These are phyloP conservation scores for Dendrolimus kikuchii DNA, from an alignment of 1,140 invertebrate genomes.

Conservation along the genomic window DNA sequence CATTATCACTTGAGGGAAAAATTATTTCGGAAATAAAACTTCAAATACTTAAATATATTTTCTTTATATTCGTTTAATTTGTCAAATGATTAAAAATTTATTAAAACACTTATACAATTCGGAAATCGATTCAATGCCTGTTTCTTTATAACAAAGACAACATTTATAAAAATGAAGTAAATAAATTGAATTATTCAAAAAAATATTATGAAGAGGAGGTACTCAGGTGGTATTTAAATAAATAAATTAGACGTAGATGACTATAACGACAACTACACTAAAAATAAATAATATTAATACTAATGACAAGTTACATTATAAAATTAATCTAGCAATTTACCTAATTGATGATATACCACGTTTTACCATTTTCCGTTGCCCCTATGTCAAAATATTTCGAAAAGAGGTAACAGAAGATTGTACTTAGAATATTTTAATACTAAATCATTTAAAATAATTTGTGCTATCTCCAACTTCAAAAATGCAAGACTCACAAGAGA, in stretches of 20 bases:
- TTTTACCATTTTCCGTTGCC: slow-evolving; percentile 62
- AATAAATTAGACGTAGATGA: slow-evolving; percentile 58
- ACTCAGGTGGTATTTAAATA: slow-evolving; percentile 65
- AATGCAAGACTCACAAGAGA: neutral
- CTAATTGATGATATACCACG: slow-evolving; percentile 52
- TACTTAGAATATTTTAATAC: slow-evolving; percentile 47
- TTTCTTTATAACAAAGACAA: neutral
- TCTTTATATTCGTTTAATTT: slow-evolving; percentile 18
- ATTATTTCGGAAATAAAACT: no score
- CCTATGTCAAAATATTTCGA: slow-evolving; percentile 50
- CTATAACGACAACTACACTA: slow-evolving; percentile 54
- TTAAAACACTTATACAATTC: slow-evolving; percentile 3
- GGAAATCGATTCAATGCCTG: no score
- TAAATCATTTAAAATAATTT: slow-evolving; percentile 14
- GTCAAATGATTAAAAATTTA: slow-evolving; percentile 14
- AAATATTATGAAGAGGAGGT: slow-evolving; percentile 56
- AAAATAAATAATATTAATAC: slow-evolving; percentile 68
- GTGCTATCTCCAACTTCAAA: slow-evolving; percentile 6
- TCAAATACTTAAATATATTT: slow-evolving; percentile 1
- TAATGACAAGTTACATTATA: slow-evolving; percentile 70
- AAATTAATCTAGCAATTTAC: slow-evolving; percentile 60
- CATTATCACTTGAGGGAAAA: no score
- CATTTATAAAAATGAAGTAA: slow-evolving; percentile 13
- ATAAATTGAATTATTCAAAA: slow-evolving; percentile 10
- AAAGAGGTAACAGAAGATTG: slow-evolving; percentile 68